Conservation (phyloP, 2,888 invertebrate species). For the Cosmorhoe ocellata region DNA sequence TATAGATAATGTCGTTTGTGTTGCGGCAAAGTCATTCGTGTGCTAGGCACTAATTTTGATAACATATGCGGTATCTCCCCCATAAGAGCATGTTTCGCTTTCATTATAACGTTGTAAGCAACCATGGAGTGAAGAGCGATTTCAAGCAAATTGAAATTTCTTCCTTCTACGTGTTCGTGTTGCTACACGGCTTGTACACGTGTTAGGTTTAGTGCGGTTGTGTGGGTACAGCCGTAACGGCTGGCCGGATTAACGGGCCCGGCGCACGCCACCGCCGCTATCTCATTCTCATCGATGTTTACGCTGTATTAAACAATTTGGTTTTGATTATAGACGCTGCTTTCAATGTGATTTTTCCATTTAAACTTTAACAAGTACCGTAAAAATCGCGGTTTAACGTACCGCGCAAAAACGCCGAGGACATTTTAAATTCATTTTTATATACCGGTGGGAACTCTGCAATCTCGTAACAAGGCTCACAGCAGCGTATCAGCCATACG, state of each 20-base stretch:
- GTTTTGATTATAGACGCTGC: slow-evolving; percentile 70
- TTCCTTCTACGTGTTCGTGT: slow-evolving; percentile 55
- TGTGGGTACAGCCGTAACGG: slow-evolving; percentile 37
- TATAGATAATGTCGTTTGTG: slow-evolving; percentile 19
- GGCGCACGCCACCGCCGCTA: slow-evolving; percentile 67
- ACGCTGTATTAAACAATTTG: slow-evolving; percentile 76
- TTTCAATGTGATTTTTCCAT: slow-evolving; percentile 46
- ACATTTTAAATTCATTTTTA: slow-evolving; percentile 27
- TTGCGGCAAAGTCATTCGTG: slow-evolving; percentile 23
- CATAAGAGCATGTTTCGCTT: slow-evolving; percentile 44
- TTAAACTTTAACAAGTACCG: slow-evolving; percentile 12
- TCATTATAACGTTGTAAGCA: slow-evolving; percentile 46
- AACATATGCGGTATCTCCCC: slow-evolving; percentile 26
- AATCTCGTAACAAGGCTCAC: slow-evolving; percentile 30
- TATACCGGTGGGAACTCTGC: slow-evolving; percentile 23
- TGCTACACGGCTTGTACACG: slow-evolving; percentile 24
- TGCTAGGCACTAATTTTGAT: slow-evolving; percentile 31
- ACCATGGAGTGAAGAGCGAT: slow-evolving; percentile 45
- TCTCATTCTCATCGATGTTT: slow-evolving; percentile 73
- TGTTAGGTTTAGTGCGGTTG: slow-evolving; percentile 28
- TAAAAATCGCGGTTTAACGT: slow-evolving; percentile 15
- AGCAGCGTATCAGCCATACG: slow-evolving; percentile 26
- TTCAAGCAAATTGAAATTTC: slow-evolving; percentile 70
- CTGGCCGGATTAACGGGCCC: slow-evolving; percentile 64
- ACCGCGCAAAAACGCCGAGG: slow-evolving; percentile 9